Percentiles rank a stretch among this genome's conserved stretches.
These are phyloP conservation scores for Leptinotarsa haldemani DNA, from an alignment of 2,888 invertebrate genomes.

Conservation along the genomic window DNA sequence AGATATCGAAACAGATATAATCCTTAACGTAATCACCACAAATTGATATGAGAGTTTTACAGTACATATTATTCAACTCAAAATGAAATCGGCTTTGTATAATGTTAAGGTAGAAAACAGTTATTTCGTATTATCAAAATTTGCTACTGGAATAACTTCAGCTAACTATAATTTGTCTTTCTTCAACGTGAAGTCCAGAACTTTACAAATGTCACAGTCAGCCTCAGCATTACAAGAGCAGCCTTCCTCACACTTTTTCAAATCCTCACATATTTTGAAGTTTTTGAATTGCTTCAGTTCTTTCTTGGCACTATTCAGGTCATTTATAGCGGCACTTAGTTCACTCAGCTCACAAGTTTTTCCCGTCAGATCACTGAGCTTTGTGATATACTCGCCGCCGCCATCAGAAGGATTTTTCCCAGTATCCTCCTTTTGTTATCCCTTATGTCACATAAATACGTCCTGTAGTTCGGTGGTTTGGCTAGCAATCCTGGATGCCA, in stretches of 20 bases:
- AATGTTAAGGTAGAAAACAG: not conserved
- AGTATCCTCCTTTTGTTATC: slow-evolving; percentile 28
- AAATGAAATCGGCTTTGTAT: too few species aligned
- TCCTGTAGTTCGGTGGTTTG: slow-evolving; percentile 69
- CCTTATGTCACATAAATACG: slow-evolving; percentile 82
- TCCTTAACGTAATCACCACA: too few species aligned
- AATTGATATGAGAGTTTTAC: too few species aligned
- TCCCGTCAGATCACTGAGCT: slow-evolving; percentile 37
- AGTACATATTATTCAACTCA: too few species aligned
- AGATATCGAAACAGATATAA: too few species aligned
- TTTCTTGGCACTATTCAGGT: slow-evolving; percentile 58
- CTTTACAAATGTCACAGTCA: slow-evolving; percentile 65
- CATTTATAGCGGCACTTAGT: slow-evolving; percentile 51
- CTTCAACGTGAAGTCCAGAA: slow-evolving; percentile 64
- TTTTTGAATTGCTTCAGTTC: slow-evolving; percentile 62
- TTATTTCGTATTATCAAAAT: not conserved
- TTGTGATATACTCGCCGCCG: slow-evolving; percentile 39
- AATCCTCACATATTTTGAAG: slow-evolving; percentile 63
- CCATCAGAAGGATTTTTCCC: slow-evolving; percentile 17
- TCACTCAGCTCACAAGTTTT: slow-evolving; percentile 44
- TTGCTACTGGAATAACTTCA: not conserved
- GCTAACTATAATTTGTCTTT: slow-evolving; percentile 61
- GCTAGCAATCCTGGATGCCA: slow-evolving; percentile 56
- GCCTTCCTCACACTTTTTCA: slow-evolving; percentile 64
- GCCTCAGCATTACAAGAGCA: slow-evolving; percentile 64